Base-by-base conservation (phyloP, 1,140 invertebrate species). In the Bombus ignitus region DNA sequence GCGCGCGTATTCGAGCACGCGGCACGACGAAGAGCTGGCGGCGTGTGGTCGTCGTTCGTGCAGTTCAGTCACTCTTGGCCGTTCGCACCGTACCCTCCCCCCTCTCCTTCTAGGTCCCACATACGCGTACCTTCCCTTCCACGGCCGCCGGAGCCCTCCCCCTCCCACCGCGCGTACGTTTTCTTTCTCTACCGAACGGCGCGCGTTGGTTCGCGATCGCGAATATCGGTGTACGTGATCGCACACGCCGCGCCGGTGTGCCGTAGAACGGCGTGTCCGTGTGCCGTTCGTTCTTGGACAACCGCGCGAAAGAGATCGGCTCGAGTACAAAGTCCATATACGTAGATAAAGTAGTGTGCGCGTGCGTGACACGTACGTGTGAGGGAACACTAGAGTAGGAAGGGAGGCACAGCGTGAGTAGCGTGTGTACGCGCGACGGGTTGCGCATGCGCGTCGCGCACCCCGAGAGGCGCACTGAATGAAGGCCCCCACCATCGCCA, bases 391-490 rank as follows among this genome's bases (percentile, higher is more conserved):
- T 75, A 44, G 80, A 86, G 82, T 85, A 81, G 76, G 62, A 85
- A 68, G 82, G 65, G 77, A 86, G 79, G 90, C 87, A 77, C 91
- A 91, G 90, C 93, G 94, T 94, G 94, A 94, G 94, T 94, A 94
- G 92, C 94, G 93, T 93, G 94, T 94, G 94, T 94, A 93, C 92
- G 94, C 94, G 92, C 91, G 91, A 77, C 59, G 86, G 84, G 87
- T 79, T 71, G 92, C 92, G 93, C 94, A 92, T 94, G 94, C 91
- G 93, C 92, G 66, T 71, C 79, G 65, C 84, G 47, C 35, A 65
- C 76, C 88, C 65, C 85, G 91, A 89, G 90, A 92, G 85, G 82
- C 78, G 84, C 89, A 91, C 93, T 95, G 94, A 95, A 95, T 95
- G 94, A 95, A 95, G 89, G 87, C 92, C 92, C 94, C 94, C 92